Evolutionary conservation across 92 coral and sea anemone species (phyloP).

Genomic region (Umimayanthus chanpuru): DNA sequence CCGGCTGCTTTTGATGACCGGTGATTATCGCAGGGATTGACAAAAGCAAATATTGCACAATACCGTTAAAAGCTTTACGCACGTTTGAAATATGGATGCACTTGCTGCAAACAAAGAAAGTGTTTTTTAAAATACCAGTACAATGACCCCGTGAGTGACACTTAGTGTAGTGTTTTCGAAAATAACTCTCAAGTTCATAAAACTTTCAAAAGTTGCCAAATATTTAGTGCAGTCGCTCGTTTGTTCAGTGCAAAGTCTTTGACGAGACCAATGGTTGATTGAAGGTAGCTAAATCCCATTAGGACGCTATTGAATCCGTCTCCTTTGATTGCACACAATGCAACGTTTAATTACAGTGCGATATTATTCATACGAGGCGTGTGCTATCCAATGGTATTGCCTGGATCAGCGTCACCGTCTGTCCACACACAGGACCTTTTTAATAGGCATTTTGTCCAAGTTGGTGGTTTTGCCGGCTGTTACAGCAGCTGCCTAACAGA

Average conservation of each 20-base stretch:
- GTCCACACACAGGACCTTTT: background rate
- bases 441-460: background rate
- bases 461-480: background rate
- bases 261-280: background rate
- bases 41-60: background rate
- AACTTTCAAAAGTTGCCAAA: constrained; percentile 15
- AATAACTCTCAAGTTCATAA: constrained; percentile 20
- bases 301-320: background rate
- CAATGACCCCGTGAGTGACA: background rate
- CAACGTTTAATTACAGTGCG: constrained; percentile 54
- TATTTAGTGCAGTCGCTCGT: constrained; percentile 10
- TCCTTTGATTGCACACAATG: constrained; percentile 51
- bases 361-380: constrained; percentile 33
- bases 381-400: constrained; percentile 57
- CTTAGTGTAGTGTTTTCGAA: background rate
- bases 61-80: background rate
- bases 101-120: background rate
- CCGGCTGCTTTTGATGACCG: background rate
- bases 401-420: constrained; percentile 65
- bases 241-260: constrained; percentile 7
- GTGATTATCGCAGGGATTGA: background rate
- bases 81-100: background rate
- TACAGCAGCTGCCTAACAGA: background rate
- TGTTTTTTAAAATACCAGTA: background rate
- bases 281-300: constrained; percentile 17